Percentiles rank a stretch among this genome's conserved stretches.
These are phyloP conservation scores for Siderastrea siderea DNA, from an alignment of 92 coral and sea anemone genomes.

Conservation along the genomic window DNA sequence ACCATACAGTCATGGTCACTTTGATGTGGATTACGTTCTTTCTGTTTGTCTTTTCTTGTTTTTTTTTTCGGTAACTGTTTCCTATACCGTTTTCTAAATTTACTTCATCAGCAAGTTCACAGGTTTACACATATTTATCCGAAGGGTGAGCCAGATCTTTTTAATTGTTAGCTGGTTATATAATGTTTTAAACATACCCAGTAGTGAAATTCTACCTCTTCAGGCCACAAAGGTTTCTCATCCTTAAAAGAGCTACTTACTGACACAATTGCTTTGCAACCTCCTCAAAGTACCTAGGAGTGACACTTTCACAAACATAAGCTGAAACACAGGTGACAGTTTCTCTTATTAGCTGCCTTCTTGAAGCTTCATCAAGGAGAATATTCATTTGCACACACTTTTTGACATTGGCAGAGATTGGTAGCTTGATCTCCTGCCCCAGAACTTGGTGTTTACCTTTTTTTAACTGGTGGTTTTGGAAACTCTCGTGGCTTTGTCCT, in stretches of 20 bases:
- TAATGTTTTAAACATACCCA: slow-evolving; percentile 14
- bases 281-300: not conserved
- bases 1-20: no score
- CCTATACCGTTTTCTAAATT: no score
- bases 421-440: slow-evolving; percentile 20
- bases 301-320: slow-evolving; percentile 13
- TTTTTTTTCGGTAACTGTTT: no score
- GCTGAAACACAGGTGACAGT: slow-evolving; percentile 33
- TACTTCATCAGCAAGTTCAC: no score
- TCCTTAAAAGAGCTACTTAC: slow-evolving; percentile 7
- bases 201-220: slow-evolving; percentile 30
- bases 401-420: not conserved
- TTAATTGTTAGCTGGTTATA: no score
- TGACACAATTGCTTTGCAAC: slow-evolving; percentile 14
- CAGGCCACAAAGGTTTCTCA: slow-evolving; percentile 36
- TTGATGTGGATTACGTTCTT: no score
- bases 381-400: slow-evolving; percentile 18
- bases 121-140: no score
- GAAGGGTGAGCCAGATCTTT: no score
- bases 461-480: not conserved
- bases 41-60: no score
- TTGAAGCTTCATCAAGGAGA: not conserved
- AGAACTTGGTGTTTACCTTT: not conserved
- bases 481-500: slow-evolving; percentile 6
- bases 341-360: slow-evolving; percentile 26